phyloP scores from a whole-genome alignment of 2,797 vertebrate genomes.

The Ambastaia sidthimunki region DNA sequence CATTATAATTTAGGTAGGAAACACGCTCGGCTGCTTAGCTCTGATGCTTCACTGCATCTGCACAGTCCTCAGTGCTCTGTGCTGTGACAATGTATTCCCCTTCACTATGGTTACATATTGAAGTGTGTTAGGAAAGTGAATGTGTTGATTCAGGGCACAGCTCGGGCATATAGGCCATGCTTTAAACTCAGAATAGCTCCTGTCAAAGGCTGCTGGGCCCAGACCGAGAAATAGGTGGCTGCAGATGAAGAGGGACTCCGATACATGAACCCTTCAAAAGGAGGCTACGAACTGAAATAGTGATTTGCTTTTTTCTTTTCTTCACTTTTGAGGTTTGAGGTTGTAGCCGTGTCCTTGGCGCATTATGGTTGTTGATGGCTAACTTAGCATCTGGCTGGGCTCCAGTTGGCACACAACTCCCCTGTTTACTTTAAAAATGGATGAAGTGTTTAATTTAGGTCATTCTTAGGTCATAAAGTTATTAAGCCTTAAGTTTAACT shows the following conservation, averaged over 20 bases:
- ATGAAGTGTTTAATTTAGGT: background rate
- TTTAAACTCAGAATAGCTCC: constrained; percentile 37
- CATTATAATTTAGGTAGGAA: constrained; percentile 59
- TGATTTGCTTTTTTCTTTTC: background rate
- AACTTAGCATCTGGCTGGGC: constrained; percentile 7
- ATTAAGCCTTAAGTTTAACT: background rate
- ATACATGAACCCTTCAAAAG: constrained; percentile 3
- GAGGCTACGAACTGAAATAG: background rate
- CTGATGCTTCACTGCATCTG: constrained; percentile 53
- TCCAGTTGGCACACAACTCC: constrained; percentile 11
- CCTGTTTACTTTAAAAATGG: constrained; percentile 14
- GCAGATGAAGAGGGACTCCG: constrained; percentile 3
- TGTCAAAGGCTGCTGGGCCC: constrained; percentile 26
- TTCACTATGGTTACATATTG: constrained; percentile 58
- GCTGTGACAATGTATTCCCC: constrained; percentile 48
- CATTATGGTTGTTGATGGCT: constrained; percentile 24
- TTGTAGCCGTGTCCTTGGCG: constrained; percentile 6
- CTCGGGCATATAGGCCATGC: constrained; percentile 45
- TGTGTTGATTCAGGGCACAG: constrained; percentile 58
- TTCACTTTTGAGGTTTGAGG: background rate
- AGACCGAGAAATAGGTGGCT: constrained; percentile 35
- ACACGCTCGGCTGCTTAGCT: constrained; percentile 61
- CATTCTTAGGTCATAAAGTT: background rate
- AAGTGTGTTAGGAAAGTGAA: constrained; percentile 61
- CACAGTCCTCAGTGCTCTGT: constrained; percentile 57